Evolutionary conservation across 1,140 invertebrate genomes (phyloP), one percentile per base, ranked within the genome.

Genomic region (Drosophila dunni): DNA sequence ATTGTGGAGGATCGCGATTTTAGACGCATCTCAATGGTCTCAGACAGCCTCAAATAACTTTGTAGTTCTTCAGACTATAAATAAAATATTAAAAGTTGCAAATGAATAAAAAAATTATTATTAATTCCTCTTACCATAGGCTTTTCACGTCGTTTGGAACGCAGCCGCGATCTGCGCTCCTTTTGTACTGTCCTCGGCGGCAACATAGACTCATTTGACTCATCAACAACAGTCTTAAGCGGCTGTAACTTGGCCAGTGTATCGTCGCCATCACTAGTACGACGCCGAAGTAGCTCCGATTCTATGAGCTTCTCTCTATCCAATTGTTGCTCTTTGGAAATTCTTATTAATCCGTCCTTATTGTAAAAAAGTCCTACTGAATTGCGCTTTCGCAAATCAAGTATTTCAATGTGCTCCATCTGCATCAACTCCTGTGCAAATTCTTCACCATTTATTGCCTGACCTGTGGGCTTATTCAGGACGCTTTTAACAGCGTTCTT

Each of bases 361-460:
- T 7, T 2, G 78, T 9, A 2, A 60, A 74, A 5, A 13, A 50
- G 44, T 13, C 80, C 78, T 34, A 73, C 7, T 17, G 90, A 91
- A 33, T 85, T 89, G 6, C 86, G 83, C 48, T 90, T 91, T 0
- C 90, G 86, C 40, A 91, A 67, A 68, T 91, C 90, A 13, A 91
- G 46, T 54, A 91, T 90, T 45, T 91, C 85, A 58, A 76, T 73
- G 60, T 89, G 78, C 53, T 72, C 90, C 77, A 91, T 74, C 1
- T 81, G 72, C 11, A 65, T 57, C 42, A 91, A 38, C 38, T 91
- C 90, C 24, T 60, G 17, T 6, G 90, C 83, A 45, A 85, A 85
- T 20, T 75, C 50, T 51, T 91, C 90, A 1, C 90, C 90, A 76
- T 91, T 91, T 15, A 91, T 90, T 0, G 90, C 73, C 4, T 71